phyloP scores from a whole-genome alignment of 2,888 invertebrate genomes.

The Euplexia lucipara region DNA sequence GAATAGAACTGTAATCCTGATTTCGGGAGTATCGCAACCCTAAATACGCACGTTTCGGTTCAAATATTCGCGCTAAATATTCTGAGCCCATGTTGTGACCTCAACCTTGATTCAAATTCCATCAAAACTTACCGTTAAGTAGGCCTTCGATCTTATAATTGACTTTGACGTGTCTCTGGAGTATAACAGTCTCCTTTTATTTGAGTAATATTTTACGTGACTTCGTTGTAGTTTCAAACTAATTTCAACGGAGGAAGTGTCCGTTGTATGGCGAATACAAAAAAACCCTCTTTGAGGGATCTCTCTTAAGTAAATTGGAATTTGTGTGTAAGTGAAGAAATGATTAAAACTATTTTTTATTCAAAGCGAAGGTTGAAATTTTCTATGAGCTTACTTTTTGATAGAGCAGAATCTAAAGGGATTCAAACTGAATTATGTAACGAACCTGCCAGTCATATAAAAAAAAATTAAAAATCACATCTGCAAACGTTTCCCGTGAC shows the following conservation, averaged over 20 bases:
- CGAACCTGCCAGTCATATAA: background rate
- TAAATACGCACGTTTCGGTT: conserved; percentile 48
- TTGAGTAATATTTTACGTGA: conserved; percentile 77
- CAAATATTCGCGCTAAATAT: conserved; percentile 49
- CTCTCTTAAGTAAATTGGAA: conserved; percentile 52
- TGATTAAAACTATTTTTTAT: conserved; percentile 38
- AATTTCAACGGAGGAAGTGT: conserved; percentile 63
- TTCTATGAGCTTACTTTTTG: conserved; percentile 24
- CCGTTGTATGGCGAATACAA: conserved; percentile 61
- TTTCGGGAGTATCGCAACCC: conserved; percentile 37
- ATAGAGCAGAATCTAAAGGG: conserved; percentile 8
- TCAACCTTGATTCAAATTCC: conserved; percentile 57
- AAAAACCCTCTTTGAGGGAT: conserved; percentile 58
- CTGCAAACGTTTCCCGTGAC: too few relatives aligned
- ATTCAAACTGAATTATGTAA: conserved; percentile 26
- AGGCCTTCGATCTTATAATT: conserved; percentile 58
- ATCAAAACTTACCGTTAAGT: conserved; percentile 54
- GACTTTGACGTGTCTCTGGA: conserved; percentile 54
- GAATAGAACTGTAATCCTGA: conserved; percentile 22
- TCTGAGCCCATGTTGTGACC: conserved; percentile 41
- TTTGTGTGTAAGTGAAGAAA: conserved; percentile 28
- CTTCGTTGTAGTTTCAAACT: conserved; percentile 70
- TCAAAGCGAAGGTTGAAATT: background rate
- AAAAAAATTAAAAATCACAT: too few relatives aligned
- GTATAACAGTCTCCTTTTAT: conserved; percentile 62